A percentile compares a stretch with the other conserved stretches of the same genome.
phyloP scores from a whole-genome alignment of 2,797 vertebrate species.

The Sciurus carolinensis region DNA sequence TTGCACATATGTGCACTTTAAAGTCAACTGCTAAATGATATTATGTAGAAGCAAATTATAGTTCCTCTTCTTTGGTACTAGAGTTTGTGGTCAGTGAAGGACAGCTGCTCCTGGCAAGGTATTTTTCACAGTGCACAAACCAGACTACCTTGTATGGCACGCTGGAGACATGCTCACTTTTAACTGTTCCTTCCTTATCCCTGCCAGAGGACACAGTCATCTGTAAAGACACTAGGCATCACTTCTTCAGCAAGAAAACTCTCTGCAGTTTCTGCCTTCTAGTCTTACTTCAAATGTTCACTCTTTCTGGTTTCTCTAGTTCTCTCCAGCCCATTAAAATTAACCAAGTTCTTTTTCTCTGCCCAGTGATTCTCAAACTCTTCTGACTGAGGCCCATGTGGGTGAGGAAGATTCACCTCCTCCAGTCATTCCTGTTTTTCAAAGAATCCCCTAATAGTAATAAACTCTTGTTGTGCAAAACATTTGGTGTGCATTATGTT shows the following conservation, averaged over 20 bases:
- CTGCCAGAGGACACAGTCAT: background rate
- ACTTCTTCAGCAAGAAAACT: constrained; percentile 62
- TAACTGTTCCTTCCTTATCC: background rate
- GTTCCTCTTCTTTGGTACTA: background rate
- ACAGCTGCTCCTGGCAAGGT: background rate
- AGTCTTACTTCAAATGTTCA: background rate
- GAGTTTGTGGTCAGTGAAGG: constrained; percentile 29
- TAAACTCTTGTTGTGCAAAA: background rate
- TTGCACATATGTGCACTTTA: background rate
- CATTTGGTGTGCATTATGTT: background rate
- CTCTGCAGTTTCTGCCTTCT: background rate
- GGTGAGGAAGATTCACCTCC: background rate
- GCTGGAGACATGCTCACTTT: background rate
- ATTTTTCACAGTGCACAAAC: constrained; percentile 22
- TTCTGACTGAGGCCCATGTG: background rate
- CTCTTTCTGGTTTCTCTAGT: constrained; percentile 29
- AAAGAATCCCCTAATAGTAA: constrained; percentile 30
- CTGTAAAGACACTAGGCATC: constrained; percentile 21
- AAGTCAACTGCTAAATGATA: constrained; percentile 34
- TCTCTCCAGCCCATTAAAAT: constrained; percentile 28
- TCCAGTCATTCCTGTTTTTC: constrained; percentile 32
- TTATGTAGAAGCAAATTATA: constrained; percentile 45
- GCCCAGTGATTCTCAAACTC: background rate
- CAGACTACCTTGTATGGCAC: background rate
- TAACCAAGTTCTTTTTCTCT: constrained; percentile 15